These are phyloP conservation scores for Drosophila lacteicornis DNA, from an alignment of 1,140 invertebrate genomes.

Conservation along the genomic window DNA sequence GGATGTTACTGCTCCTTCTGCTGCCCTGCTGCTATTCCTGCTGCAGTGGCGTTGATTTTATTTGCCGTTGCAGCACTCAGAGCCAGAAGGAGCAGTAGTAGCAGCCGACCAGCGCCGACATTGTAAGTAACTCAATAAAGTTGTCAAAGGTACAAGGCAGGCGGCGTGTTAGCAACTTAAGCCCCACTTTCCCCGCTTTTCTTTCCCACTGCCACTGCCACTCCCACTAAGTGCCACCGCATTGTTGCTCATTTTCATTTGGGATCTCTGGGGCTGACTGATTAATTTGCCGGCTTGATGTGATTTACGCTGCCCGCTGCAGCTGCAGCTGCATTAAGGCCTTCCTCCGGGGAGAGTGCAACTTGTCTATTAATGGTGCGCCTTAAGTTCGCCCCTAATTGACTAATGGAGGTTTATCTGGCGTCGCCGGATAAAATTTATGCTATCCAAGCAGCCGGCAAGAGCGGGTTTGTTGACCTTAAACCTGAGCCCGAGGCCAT, in stretches of 20 bases:
- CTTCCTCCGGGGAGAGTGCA: conserved; percentile 12
- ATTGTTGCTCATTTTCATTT: conserved; percentile 72
- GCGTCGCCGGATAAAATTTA: conserved; percentile 45
- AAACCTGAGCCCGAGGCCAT: conserved; percentile 54
- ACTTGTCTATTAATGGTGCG: conserved; percentile 49
- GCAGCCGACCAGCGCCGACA: conserved; percentile 42
- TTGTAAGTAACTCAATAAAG: conserved; percentile 76
- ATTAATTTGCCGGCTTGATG: conserved; percentile 78
- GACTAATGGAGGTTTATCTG: conserved; percentile 71
- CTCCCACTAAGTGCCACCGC: conserved; percentile 41
- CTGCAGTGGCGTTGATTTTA: conserved; percentile 75
- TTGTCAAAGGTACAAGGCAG: conserved; percentile 76
- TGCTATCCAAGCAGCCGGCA: conserved; percentile 7
- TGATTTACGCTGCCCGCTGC: conserved; percentile 66
- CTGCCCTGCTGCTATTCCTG: conserved; percentile 32
- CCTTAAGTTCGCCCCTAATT: conserved; percentile 68
- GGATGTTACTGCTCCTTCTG: conserved; percentile 16
- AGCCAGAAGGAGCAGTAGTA: conserved; percentile 6
- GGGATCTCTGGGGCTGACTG: conserved; percentile 71
- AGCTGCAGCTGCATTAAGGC: conserved; percentile 25
- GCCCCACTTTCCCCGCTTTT: conserved; percentile 21
- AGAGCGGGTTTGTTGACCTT: conserved; percentile 58
- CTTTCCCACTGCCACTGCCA: neutral
- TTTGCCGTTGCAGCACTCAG: conserved; percentile 54
- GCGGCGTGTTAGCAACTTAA: conserved; percentile 66